Evolutionary conservation across 2,888 invertebrate species (phyloP).

Genomic region (Encarsia formosa): DNA sequence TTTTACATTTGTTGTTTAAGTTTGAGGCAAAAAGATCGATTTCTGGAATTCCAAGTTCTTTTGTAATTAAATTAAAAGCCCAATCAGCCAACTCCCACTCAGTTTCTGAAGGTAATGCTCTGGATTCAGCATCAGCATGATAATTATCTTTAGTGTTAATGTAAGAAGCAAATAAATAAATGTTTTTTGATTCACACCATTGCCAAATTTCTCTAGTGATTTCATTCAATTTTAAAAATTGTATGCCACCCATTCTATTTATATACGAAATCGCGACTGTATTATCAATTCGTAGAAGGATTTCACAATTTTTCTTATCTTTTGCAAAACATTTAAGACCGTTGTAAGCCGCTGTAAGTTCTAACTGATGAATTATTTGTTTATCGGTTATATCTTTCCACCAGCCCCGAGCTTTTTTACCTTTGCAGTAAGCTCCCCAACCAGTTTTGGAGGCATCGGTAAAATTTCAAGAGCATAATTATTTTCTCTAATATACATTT

Average conservation of each 20-base stretch:
- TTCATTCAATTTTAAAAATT: constrained; percentile 20
- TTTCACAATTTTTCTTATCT: constrained; percentile 17
- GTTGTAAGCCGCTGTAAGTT: neutral
- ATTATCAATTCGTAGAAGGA: constrained; percentile 30
- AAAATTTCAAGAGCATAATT: constrained; percentile 18
- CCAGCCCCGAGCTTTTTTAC: neutral
- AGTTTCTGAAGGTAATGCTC: constrained; percentile 23
- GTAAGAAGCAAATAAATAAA: constrained; percentile 30
- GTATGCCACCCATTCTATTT: constrained; percentile 29
- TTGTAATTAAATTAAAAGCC: constrained; percentile 10
- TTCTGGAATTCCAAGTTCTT: constrained; percentile 7
- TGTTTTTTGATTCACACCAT: constrained; percentile 26
- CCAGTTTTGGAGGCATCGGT: constrained; percentile 24
- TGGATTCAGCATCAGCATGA: constrained; percentile 33
- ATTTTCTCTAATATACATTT: neutral
- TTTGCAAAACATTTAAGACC: constrained; percentile 1
- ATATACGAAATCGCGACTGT: constrained; percentile 30
- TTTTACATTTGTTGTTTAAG: constrained; percentile 22
- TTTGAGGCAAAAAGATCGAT: constrained; percentile 25
- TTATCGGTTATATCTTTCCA: neutral
- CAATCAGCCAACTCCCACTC: constrained; percentile 20
- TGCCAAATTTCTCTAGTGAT: constrained; percentile 28
- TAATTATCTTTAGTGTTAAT: constrained; percentile 27
- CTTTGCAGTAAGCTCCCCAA: neutral
- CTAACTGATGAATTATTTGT: neutral